These are phyloP conservation scores for Andricus curvator DNA, from an alignment of 2,888 invertebrate species.

Conservation along the genomic window DNA sequence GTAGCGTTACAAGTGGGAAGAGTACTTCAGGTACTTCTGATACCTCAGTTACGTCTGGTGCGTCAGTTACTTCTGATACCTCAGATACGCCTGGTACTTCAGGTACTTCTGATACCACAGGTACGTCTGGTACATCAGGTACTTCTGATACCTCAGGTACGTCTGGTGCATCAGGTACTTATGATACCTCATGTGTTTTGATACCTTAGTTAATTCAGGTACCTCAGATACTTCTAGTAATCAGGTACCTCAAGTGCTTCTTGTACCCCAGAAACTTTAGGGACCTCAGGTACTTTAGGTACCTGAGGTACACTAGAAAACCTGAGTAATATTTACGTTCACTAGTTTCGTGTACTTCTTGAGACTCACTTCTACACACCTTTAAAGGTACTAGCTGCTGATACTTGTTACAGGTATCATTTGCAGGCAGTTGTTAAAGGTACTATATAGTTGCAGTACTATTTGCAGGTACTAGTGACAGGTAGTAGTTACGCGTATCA, in stretches of 20 bases:
- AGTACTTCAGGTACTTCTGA: background rate
- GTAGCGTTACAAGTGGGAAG: too few relatives aligned
- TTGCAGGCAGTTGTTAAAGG: too few relatives aligned
- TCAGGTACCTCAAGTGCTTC: too few relatives aligned
- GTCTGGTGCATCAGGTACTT: too few relatives aligned
- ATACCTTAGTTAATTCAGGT: background rate
- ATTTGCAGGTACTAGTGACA: too few relatives aligned
- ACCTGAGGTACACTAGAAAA: background rate
- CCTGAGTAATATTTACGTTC: background rate
- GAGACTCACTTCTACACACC: too few relatives aligned
- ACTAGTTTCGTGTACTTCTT: background rate
- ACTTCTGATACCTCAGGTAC: too few relatives aligned
- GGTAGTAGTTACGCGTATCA: too few relatives aligned
- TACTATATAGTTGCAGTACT: too few relatives aligned
- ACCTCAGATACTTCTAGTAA: too few relatives aligned
- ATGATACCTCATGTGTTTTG: background rate
- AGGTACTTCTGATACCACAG: background rate
- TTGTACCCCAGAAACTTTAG: too few relatives aligned
- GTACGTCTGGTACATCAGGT: background rate
- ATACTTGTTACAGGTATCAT: background rate
- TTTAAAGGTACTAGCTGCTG: background rate
- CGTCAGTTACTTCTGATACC: background rate
- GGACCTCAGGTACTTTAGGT: background rate
- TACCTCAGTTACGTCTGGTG: background rate
- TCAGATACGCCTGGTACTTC: background rate